Base-by-base conservation (phyloP, 2,113 vertebrate genomes). In the Eulemur macaco region DNA sequence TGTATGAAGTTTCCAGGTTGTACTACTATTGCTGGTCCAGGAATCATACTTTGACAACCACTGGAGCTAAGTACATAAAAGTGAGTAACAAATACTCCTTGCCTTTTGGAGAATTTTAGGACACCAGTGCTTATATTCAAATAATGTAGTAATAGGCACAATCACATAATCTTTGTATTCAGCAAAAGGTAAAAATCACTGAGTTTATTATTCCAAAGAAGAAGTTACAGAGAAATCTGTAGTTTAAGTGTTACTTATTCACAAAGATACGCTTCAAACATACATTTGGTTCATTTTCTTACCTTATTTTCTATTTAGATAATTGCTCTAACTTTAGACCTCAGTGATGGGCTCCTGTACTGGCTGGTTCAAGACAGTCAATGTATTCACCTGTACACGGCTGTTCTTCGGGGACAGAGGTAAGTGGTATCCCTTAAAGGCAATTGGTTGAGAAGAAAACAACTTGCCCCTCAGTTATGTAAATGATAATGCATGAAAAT, bases 321-420 rank as follows among this genome's bases (percentile, higher is more conserved):
- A 60, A 94, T 97, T 96, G 98, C 98, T 86, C 74, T 99, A 85
- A 98, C 98, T 81, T 96, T 98, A 94, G 98, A 99, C 93, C 71
- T 98, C 86, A 97, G 89, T 52, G 73, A 93, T 42, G 94, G 96
- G 39, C 97, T 98, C 66, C 98, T 99, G 31, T 99, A 99, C 81
- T 99, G 99, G 99, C 73, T 99, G 93, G 98, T 99, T 69, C 98
- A 98, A 98, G 98, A 98, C 8, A 98, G 90, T 89, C 78, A 98
- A 1, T 93, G 8, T 23, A 92, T 99, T 84, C 98, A 98, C 68
- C 96, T 99, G 45, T 98, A 98, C 78, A 98, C 96, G 81, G 58
- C 97, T 78, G 34, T 98, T 91, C 95, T 98, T 58, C 91, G 97
- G 74, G 96, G 93, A 18, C 56, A 91, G 64, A 93, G 89, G 97